Evolutionary conservation across 2,888 invertebrate genomes (phyloP).

Genomic region (Allygus modestus): DNA sequence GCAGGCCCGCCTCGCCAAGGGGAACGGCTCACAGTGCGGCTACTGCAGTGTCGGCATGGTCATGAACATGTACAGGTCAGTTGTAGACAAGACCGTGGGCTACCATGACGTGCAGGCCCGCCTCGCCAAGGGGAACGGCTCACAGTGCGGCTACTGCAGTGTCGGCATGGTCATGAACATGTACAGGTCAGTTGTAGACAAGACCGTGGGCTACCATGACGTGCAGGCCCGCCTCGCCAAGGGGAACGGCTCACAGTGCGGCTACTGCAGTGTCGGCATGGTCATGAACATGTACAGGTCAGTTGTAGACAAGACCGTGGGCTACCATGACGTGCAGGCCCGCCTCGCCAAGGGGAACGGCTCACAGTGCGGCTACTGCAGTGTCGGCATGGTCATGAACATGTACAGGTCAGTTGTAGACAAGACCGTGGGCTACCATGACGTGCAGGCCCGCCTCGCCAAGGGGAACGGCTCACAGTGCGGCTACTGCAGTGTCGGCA

Average conservation of each 20-base stretch:
- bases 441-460: slow-evolving; percentile 82
- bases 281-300: slow-evolving; percentile 86
- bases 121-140: slow-evolving; percentile 82
- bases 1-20: slow-evolving; percentile 80
- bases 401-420: slow-evolving; percentile 85
- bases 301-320: slow-evolving; percentile 76
- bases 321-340: slow-evolving; percentile 84
- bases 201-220: slow-evolving; percentile 82
- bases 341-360: slow-evolving; percentile 82
- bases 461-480: slow-evolving; percentile 85
- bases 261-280: slow-evolving; percentile 88
- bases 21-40: slow-evolving; percentile 86
- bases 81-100: slow-evolving; percentile 78
- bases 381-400: slow-evolving; percentile 87
- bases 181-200: slow-evolving; percentile 79
- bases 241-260: slow-evolving; percentile 85
- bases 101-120: slow-evolving; percentile 84
- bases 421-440: slow-evolving; percentile 81
- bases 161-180: slow-evolving; percentile 89
- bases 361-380: slow-evolving; percentile 86
- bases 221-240: slow-evolving; percentile 82
- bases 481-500: slow-evolving; percentile 87
- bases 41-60: slow-evolving; percentile 88
- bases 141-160: slow-evolving; percentile 87
- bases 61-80: slow-evolving; percentile 84